Evolutionary conservation across 2,888 invertebrate species (phyloP), one percentile per base, ranked within the genome.

Genomic region (Sarcophaga rosellei): DNA sequence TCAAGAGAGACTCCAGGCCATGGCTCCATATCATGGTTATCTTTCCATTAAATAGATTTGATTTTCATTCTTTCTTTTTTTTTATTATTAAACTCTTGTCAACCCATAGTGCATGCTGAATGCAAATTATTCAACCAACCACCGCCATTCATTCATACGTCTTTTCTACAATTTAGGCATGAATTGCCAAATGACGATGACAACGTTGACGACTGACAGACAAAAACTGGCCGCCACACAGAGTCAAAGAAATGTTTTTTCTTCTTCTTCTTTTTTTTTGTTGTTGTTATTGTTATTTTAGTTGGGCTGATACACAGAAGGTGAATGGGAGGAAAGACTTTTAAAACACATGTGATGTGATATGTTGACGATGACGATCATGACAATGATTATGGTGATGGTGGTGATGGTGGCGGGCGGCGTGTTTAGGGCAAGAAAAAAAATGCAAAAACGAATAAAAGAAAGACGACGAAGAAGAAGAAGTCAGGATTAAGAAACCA

Each of bases 141-240:
- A 12, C 53, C 35, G 20, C 20, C 35, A 66, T 65, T 44, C 35
- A 79, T 74, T 84, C 76, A 72, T 70, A 76, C 59, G 65, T 76
- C 73, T 78, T 69, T 79, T 75, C 59, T 59, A 84, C 84, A 84
- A 79, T 84, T 84, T 84, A 79, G 79, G 75, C 84, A 84, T 80
- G 79, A 84, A 84, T 84, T 79, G 84, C 79, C 61, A 80, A 80
- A 84, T 53, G 84, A 84, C 47, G 73, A 83, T 61, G 83, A 69
- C 68, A 45, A 77, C 47, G 69, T 57, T 63, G 74, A 79, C 69
- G 70, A 81, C 68, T 63, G 84, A 80, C 79, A 78, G 82, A 82
- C 79, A 80, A 53, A 80, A 74, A 84, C 84, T 84, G 84, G 79
- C 84, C 84, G 84, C 84, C 84, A 84, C 84, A 84, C 84, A 84